Evolutionary conservation across 2,113 vertebrate genomes (phyloP), one percentile per base, ranked within the genome.

Genomic region (Tragelaphus buxtoni): DNA sequence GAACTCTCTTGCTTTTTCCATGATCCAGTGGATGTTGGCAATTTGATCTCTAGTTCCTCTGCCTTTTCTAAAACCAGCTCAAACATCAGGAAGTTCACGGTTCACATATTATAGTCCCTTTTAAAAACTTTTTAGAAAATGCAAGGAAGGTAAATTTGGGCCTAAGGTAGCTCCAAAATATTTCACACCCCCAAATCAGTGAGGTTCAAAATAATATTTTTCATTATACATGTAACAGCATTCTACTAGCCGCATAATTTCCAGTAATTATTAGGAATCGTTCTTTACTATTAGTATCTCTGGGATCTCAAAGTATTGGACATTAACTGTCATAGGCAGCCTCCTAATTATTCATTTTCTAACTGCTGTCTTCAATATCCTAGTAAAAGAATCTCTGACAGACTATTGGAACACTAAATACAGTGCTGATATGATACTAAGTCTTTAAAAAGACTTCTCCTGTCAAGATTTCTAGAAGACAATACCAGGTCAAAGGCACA

Each of bases 381-480:
- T 77, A 51, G 47, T 45, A 60, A 30, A 82, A 90, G n/a, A 85
- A 90, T 82, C 56, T 91, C 80, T 81, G n/a, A 82, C 83, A 97
- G 90, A 69, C 79, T 85, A 80, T 28, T 95, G 55, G 42, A 93
- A 83, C 17, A 49, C 77, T 92, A 96, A 92, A 96, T 74, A 69
- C 88, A 97, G 63, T 35, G 93, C 81, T 91, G 55, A 97, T 93
- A 85, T 4, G 24, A 55, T 61, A 55, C 24, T n/a, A 20, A 90
- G 39, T 82, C 86, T 97, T 97, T 97, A 93, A 96, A 97, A 98
- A 82, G 5, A 7, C 24, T 93, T 91, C 35, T 96, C 20, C 88
- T 95, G 39, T 80, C 81, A 84, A 93, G 35, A 79, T 95, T 97
- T 47, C 74, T 94, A 91, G 89, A 97, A 98, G 83, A 80, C 61